Percentiles rank a stretch among this genome's conserved stretches.
Evolutionary conservation across 2,113 vertebrate species (phyloP).

Genomic region (Corvus cornix): DNA sequence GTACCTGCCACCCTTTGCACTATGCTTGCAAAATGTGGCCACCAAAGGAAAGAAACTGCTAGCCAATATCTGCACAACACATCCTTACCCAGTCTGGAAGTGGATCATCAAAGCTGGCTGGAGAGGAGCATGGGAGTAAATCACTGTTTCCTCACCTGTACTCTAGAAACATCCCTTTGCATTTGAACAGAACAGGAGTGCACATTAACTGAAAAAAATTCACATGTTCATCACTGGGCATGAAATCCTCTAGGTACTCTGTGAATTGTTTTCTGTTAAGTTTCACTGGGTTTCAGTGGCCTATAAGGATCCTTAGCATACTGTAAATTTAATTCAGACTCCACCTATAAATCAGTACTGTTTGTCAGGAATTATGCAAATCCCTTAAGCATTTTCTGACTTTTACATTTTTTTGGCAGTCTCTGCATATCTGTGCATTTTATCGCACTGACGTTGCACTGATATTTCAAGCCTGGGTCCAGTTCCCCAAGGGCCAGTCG

Average conservation of each 20-base stretch:
- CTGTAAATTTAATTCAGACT: neutral
- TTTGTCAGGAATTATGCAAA: slow-evolving; percentile 17
- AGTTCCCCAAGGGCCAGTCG: neutral
- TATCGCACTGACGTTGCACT: neutral
- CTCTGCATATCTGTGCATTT: neutral
- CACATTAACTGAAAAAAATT: neutral
- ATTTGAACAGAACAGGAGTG: neutral
- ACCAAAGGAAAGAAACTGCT: neutral
- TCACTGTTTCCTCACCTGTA: neutral
- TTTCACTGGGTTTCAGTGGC: neutral
- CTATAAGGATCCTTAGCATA: neutral
- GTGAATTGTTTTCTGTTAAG: neutral
- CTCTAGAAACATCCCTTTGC: neutral
- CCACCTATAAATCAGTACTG: neutral
- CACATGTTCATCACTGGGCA: accelerated
- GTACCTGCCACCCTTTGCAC: neutral
- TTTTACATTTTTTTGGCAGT: neutral
- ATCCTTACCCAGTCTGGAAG: neutral
- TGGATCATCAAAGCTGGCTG: neutral
- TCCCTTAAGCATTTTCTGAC: slow-evolving; percentile 17
- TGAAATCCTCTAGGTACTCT: neutral
- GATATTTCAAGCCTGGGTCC: neutral
- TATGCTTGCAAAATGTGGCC: neutral
- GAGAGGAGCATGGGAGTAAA: neutral
- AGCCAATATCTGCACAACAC: neutral